Evolutionary conservation across 2,888 invertebrate species (phyloP), one percentile per base, ranked within the genome.

Genomic region (Idaea biselata): DNA sequence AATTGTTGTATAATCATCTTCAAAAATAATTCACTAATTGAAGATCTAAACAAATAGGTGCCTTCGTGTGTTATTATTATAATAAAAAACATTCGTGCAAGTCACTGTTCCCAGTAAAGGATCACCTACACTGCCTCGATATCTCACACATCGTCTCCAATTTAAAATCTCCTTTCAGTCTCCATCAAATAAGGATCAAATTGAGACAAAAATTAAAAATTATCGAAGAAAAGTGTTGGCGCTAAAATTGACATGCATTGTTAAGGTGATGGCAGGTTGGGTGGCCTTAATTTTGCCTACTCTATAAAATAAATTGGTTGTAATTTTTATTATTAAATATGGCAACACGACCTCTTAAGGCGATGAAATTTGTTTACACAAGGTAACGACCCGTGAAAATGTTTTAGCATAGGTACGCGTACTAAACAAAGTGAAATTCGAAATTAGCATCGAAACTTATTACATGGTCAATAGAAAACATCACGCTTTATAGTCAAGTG

Each of bases 41-140:
- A 91, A 91, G 89, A 87, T 88, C 83, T 89, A 86, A 89, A 87
- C 88, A 90, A 92, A 91, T 82, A 91, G 69, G 84, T 84, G 82
- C 81, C 80, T 78, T 58, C 73, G 79, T 84, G 83, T 87, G 89
- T 90, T 89, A 89, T 89, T 87, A 88, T 86, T 83, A 88, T 91
- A 89, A 91, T 90, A 86, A 84, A 79, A 77, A 69, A 73, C 69
- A 74, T 79, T 79, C 78, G 77, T 74, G 82, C 88, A 73, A 87
- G 91, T 92, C 91, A 92, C 85, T 80, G 72, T 91, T 90, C 88
- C 75, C 78, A 79, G 86, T 85, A 92, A 86, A 71, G 83, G 90
- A 90, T 90, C 91, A 89, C 91, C 91, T 88, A 90, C 89, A 86
- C 82, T 72, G 6, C 64, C 11, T 1, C 31, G n/a, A 16, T 6